phyloP scores from a whole-genome alignment of 2,113 vertebrate species.

The Romanogobio albipinnatus region DNA sequence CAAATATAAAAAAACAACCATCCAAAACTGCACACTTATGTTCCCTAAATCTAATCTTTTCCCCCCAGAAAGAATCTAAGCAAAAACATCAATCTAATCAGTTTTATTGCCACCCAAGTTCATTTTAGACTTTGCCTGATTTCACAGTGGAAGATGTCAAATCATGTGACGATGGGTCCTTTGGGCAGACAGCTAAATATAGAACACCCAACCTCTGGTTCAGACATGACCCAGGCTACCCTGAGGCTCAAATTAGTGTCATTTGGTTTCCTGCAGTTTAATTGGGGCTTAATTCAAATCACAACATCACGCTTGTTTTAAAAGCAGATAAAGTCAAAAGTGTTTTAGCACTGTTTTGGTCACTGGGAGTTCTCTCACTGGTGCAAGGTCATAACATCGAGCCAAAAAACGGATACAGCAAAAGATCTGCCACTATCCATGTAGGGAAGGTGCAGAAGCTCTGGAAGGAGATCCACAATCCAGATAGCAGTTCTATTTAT shows the following conservation, averaged over 20 bases:
- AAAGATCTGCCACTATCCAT: slow-evolving; percentile 39
- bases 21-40: not conserved
- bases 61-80: not conserved
- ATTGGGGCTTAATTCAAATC: not conserved
- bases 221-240: not conserved
- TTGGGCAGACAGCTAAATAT: slow-evolving; percentile 18
- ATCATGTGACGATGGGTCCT: not conserved
- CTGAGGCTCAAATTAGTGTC: not conserved
- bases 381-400: not conserved
- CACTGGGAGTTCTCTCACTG: not conserved
- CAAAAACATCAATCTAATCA: not conserved
- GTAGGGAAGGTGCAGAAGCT: slow-evolving; percentile 31
- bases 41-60: not conserved
- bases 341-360: not conserved
- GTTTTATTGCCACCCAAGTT: not conserved
- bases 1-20: no score
- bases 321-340: not conserved
- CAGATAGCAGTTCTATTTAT: slow-evolving; percentile 39
- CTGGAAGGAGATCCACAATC: slow-evolving; percentile 27
- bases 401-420: not conserved
- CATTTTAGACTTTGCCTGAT: slow-evolving; percentile 16
- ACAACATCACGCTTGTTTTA: not conserved
- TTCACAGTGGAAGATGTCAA: slow-evolving; percentile 18
- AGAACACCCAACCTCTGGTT: slow-evolving; percentile 11
- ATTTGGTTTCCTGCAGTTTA: not conserved